phyloP scores from a whole-genome alignment of 2,888 invertebrate genomes.

The Parthenolecanium corni region DNA sequence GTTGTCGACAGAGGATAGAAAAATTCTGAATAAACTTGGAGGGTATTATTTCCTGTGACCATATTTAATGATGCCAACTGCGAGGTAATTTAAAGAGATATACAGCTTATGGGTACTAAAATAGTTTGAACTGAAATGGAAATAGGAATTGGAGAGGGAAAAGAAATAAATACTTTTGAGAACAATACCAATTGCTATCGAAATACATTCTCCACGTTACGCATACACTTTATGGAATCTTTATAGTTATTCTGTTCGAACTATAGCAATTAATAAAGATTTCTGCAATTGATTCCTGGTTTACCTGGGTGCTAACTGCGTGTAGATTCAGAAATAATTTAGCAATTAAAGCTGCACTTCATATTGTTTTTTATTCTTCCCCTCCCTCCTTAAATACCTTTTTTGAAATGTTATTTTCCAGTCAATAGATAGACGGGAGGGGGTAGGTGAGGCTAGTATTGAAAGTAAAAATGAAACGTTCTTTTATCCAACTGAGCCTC shows the following conservation, averaged over 20 bases:
- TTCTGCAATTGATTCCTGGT: constrained; percentile 17
- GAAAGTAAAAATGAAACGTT: too few species aligned
- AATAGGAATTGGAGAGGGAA: background rate
- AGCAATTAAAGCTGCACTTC: constrained; percentile 1
- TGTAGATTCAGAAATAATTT: constrained; percentile 9
- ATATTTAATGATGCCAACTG: constrained; percentile 17
- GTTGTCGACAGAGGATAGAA: constrained; percentile 30
- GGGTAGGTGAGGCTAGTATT: too few species aligned
- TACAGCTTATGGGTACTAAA: constrained; percentile 15
- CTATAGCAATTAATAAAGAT: constrained; percentile 21
- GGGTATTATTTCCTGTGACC: constrained; percentile 7
- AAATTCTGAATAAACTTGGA: constrained; percentile 18
- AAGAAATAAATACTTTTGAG: background rate
- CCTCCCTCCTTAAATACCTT: too few species aligned
- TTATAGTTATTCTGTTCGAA: background rate
- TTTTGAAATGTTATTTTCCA: too few species aligned
- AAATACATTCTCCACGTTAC: constrained; percentile 13
- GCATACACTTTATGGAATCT: constrained; percentile 4
- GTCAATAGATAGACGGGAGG: too few species aligned
- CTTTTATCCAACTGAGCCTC: too few species aligned
- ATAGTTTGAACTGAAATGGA: background rate
- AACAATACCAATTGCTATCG: constrained; percentile 19
- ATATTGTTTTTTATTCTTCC: too few species aligned
- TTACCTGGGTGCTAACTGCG: constrained; percentile 16
- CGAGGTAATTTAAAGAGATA: constrained; percentile 12